phyloP scores from a whole-genome alignment of 2,113 vertebrate species.

The Alethe castanea region DNA sequence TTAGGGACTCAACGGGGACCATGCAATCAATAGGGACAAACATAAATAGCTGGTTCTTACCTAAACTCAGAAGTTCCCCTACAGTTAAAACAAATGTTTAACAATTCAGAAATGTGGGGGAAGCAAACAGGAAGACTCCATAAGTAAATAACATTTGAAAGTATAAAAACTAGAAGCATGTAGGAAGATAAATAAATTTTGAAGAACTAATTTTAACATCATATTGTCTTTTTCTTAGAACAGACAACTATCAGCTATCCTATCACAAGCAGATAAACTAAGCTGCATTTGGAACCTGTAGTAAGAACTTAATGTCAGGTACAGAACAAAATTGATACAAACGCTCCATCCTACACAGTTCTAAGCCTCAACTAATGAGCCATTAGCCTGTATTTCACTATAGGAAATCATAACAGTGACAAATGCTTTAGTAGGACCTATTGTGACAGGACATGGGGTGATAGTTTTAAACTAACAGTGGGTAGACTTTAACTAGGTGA shows the following conservation, averaged over 20 bases:
- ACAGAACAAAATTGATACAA: background rate
- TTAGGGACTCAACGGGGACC: background rate
- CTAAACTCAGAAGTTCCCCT: background rate
- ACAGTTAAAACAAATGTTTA: background rate
- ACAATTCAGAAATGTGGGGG: background rate
- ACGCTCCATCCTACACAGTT: background rate
- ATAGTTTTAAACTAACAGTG: background rate
- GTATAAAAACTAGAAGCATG: background rate
- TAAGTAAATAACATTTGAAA: background rate
- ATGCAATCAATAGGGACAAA: background rate
- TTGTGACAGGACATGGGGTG: rapidly evolving
- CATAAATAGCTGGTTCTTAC: background rate
- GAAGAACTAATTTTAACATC: background rate
- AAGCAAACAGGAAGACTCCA: background rate
- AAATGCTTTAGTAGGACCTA: background rate
- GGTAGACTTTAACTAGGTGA: background rate
- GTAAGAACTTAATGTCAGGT: background rate
- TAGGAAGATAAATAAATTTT: background rate
- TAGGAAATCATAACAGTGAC: background rate
- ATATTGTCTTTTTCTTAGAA: background rate
- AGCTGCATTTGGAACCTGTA: background rate
- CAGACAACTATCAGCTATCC: background rate
- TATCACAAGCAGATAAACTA: background rate
- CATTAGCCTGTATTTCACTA: background rate
- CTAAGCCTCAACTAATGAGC: background rate